These are phyloP conservation scores for Netelia inedita DNA, from an alignment of 2,888 invertebrate genomes.

Conservation along the genomic window DNA sequence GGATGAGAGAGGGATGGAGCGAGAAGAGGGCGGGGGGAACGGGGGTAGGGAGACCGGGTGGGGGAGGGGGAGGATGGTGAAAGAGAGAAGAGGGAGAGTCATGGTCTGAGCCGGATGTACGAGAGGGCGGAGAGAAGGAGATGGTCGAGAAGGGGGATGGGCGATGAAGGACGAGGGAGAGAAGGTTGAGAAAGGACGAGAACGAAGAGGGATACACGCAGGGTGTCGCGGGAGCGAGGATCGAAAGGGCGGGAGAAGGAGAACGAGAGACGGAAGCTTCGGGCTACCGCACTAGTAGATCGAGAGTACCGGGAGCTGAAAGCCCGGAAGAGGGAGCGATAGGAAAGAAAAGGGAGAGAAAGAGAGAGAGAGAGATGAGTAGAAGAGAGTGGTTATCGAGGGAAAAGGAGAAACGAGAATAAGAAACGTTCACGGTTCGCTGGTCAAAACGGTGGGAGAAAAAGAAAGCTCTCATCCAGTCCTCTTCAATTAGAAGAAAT, in stretches of 20 bases:
- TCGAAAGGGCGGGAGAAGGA: constrained; percentile 53
- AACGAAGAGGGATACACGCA: constrained; percentile 63
- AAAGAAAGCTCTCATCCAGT: constrained; percentile 40
- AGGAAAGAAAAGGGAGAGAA: background rate
- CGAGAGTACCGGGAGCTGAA: constrained; percentile 40
- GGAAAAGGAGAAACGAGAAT: constrained; percentile 4
- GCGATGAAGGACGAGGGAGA: constrained; percentile 62
- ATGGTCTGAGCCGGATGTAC: constrained; percentile 49
- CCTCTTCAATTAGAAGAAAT: constrained; percentile 59
- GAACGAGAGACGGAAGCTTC: constrained; percentile 62
- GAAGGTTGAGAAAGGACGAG: constrained; percentile 23
- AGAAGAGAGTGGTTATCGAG: background rate
- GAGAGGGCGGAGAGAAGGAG: constrained; percentile 49
- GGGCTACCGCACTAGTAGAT: constrained; percentile 65
- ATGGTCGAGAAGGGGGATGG: constrained; percentile 40
- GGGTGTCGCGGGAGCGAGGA: constrained; percentile 37
- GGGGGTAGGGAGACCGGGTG: constrained; percentile 42
- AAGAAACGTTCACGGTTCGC: constrained; percentile 8
- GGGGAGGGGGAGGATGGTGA: constrained; percentile 41
- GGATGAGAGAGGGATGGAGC: constrained; percentile 35
- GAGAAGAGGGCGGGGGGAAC: constrained; percentile 42
- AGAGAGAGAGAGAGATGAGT: constrained; percentile 1
- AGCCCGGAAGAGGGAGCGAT: constrained; percentile 28
- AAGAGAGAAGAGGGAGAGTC: constrained; percentile 45
- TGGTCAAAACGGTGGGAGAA: constrained; percentile 15